Evolutionary conservation across 1,140 invertebrate species (phyloP).

Genomic region (Macrostomum lignano): DNA sequence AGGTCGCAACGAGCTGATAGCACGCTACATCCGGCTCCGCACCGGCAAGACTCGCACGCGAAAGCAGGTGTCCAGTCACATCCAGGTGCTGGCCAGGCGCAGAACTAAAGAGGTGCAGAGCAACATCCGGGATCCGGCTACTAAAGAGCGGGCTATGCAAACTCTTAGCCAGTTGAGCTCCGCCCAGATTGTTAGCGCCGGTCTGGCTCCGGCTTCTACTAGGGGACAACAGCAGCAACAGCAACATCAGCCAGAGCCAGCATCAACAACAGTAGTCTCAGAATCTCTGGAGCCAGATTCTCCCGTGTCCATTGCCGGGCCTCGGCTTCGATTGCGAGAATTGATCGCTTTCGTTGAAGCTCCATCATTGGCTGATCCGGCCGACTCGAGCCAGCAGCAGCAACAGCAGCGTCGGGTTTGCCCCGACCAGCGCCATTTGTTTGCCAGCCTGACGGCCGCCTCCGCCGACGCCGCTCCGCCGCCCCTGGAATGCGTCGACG

Average conservation of each 20-base stretch:
- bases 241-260: neutral
- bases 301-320: conserved; percentile 76
- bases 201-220: neutral
- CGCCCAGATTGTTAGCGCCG: neutral
- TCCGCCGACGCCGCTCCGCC: neutral
- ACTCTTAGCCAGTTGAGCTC: neutral
- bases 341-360: conserved; percentile 94
- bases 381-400: no score
- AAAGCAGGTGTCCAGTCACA: conserved; percentile 96
- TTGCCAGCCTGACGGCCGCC: neutral
- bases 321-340: conserved; percentile 75
- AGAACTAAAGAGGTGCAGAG: conserved; percentile 50
- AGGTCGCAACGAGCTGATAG: conserved; percentile 96
- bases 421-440: no score
- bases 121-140: conserved; percentile 2
- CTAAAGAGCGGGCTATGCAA: neutral
- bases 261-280: neutral
- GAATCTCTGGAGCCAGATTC: no score
- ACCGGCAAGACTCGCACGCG: conserved; percentile 93
- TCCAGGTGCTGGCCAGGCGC: conserved; percentile 84
- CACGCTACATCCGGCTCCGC: conserved; percentile 86
- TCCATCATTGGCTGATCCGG: no score
- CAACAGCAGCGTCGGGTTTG: no score
- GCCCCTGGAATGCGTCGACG: conserved; percentile 46
- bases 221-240: neutral